Evolutionary conservation across 2,797 vertebrate genomes (phyloP), one percentile per base, ranked within the genome.

Genomic region (Typhlichthys eigenmanni): DNA sequence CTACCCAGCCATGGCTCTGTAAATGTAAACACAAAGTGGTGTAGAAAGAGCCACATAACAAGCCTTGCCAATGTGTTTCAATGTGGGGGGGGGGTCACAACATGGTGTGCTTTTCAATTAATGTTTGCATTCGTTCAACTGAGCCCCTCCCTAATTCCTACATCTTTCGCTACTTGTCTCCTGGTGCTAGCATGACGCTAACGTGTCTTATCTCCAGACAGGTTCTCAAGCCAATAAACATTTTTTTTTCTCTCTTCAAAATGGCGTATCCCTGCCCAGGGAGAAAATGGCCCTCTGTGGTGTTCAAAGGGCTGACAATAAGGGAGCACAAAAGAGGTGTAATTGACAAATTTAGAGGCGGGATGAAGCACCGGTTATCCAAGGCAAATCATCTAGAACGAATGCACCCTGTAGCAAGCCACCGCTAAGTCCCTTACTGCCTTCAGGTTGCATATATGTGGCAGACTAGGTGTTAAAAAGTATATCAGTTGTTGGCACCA

Each of bases 291-390:
- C 76, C 84, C 76, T 78, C 67, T 85, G 77, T 68, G 64, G 47
- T 55, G 43, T 54, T 76, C 64, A 64, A 68, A 68, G 63, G 51
- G 66, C 55, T 46, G 34, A 77, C 81, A 87, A 78, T 66, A 58
- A 74, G 59, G 2, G 0, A 66, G 68, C 78, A 89, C 86, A 85
- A 85, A 75, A 71, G 70, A 88, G 75, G 64, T 53, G 72, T 86
- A 85, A 89, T 88, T 84, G 84, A 78, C 65, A 72, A 69, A 81
- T 86, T 88, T 76, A 60, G 69, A 85, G 72, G 80, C 65, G n/a
- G 68, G 76, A 53, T 64, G 63, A 73, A 76, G 72, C 62, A 69
- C 1, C 3, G 47, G 56, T 62, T 63, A 85, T 87, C 74, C 85
- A 83, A 85, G 64, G 46, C 50, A 5, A 12, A 70, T 24, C 60